Base-by-base conservation (phyloP, 1,140 invertebrate species). In the Metopolophium dirhodum region DNA sequence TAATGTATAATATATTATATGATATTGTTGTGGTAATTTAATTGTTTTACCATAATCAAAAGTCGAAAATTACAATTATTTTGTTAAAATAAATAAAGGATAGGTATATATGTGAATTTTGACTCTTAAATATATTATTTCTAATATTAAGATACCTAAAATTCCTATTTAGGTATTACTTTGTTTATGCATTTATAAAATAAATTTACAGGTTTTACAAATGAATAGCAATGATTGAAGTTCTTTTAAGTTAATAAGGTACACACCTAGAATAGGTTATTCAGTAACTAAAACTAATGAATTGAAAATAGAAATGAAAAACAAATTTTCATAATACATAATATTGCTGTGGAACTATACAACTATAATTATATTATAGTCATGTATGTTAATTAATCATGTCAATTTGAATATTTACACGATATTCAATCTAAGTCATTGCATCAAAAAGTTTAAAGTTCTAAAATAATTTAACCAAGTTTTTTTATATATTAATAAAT, bases 21-120 rank as follows among this genome's bases (percentile, higher is more conserved):
- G 26, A 45, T 90, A 61, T 89, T 89, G 88, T 89, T 89, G 37
- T 89, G 88, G 88, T 90, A 68, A 61, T 45, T 68, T 90, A 45
- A 90, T 90, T 90, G 89, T 90, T 90, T 90, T 90, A 90, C 89
- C 89, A 90, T 90, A 90, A 90, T 68, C 35, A 68, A 90, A 90
- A 90, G 57, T 90, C 54, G 51, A 90, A 90, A 45, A 41, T 90
- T 61, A 90, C 89, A 68, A 90, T 90, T 90, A 68, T 90, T 90
- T 90, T 90, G 89, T 90, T 90, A 90, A 90, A 90, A 90, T 54
- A 89, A 89, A 89, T 90, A 90, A 90, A 90, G 57, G 26, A 90
- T 90, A 90, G 89, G 51, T 89, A 89, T 89, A 89, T 89, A 89
- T 41, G n/a, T 57, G 35, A 54, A 89, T 22, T 51, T 37, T 89